phyloP scores from a whole-genome alignment of 2,888 invertebrate species.

The Gymnosoma rotundatum region DNA sequence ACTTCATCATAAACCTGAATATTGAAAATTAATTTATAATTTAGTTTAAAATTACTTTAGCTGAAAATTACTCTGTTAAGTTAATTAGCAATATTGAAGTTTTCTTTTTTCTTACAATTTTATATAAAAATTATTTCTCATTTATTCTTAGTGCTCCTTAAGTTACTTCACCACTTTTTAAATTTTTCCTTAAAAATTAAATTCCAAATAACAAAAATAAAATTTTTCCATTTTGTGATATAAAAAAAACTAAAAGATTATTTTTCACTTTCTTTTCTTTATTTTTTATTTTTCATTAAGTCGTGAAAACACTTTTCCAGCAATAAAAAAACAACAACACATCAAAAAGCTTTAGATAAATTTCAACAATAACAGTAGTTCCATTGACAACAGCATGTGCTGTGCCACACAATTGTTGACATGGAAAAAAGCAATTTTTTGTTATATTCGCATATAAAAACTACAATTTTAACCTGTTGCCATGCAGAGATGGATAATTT shows the following conservation, averaged over 20 bases:
- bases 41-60: no score
- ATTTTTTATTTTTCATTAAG: not conserved
- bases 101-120: no score
- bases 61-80: no score
- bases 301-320: not conserved
- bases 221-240: not conserved
- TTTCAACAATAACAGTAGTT: not conserved
- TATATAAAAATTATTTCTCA: no score
- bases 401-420: conserved; percentile 13
- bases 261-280: not conserved
- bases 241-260: not conserved
- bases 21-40: no score
- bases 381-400: conserved; percentile 1
- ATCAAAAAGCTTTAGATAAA: conserved; percentile 10
- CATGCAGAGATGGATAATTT: conserved; percentile 9
- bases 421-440: conserved; percentile 15
- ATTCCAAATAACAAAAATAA: not conserved
- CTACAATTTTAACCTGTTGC: not conserved
- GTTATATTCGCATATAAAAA: not conserved
- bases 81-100: no score
- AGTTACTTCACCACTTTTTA: not conserved
- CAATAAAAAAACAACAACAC: not conserved
- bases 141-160: not conserved
- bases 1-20: no score
- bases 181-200: not conserved